phyloP scores from a whole-genome alignment of 2,888 invertebrate genomes.

The Busseola fusca region DNA sequence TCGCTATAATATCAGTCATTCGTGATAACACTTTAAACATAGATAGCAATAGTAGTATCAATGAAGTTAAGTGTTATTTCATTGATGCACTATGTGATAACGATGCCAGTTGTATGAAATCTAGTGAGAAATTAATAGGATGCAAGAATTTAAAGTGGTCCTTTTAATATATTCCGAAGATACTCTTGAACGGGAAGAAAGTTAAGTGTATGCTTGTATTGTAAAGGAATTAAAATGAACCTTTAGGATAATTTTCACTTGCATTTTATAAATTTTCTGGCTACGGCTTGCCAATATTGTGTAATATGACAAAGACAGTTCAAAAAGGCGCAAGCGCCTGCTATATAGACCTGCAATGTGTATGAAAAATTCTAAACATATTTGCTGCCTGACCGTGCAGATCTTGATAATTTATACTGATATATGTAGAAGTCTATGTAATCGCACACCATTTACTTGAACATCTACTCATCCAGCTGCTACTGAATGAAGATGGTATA shows the following conservation, averaged over 20 bases:
- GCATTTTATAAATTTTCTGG: background rate
- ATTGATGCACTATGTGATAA: slow-evolving; percentile 45
- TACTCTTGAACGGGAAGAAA: background rate
- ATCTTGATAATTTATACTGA: background rate
- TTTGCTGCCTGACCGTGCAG: background rate
- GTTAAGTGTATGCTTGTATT: background rate
- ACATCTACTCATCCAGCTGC: background rate
- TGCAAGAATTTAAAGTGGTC: background rate
- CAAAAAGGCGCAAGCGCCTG: background rate
- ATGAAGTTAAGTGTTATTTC: slow-evolving; percentile 50
- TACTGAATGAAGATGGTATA: background rate
- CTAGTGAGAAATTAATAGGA: background rate
- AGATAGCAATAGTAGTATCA: slow-evolving; percentile 46
- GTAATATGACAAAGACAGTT: background rate
- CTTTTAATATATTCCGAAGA: background rate
- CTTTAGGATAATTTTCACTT: too few species aligned
- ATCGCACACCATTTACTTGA: background rate
- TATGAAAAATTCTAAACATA: background rate
- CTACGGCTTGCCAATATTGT: too few species aligned
- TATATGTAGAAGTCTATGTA: background rate
- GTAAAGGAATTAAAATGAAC: background rate
- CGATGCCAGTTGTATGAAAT: slow-evolving; percentile 6
- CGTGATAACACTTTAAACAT: slow-evolving; percentile 45
- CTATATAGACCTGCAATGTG: background rate
- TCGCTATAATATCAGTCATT: slow-evolving; percentile 51